Percentiles rank a stretch among this genome's conserved stretches.
Evolutionary conservation across 2,797 vertebrate genomes (phyloP).

Genomic region (Melanotaenia boesemani): DNA sequence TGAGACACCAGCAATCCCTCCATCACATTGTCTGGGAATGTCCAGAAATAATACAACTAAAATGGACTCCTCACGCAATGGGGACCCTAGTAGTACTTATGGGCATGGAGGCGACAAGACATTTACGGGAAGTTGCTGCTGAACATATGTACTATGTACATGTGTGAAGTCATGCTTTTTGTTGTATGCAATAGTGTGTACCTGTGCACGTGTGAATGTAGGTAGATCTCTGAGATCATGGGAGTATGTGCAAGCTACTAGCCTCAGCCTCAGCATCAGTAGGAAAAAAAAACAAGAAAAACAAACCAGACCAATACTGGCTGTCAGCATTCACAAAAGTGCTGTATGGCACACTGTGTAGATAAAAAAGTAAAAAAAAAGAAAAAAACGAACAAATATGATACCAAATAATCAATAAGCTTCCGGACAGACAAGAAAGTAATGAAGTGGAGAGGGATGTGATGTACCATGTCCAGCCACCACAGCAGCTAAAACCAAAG

Average conservation of each 20-base stretch:
- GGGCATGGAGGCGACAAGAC: constrained; percentile 57
- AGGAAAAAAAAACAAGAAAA: no score
- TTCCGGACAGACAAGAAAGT: no score
- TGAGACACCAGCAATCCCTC: constrained; percentile 58
- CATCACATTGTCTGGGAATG: constrained; percentile 76
- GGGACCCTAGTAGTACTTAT: constrained; percentile 66
- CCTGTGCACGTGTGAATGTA: constrained; percentile 54
- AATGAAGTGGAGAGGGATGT: no score
- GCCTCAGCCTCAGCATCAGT: no score
- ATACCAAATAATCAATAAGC: no score
- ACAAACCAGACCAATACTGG: no score
- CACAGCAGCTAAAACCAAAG: no score
- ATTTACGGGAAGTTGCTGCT: constrained; percentile 50
- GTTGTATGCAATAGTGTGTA: constrained; percentile 46
- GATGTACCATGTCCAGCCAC: no score
- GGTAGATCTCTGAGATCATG: constrained; percentile 65
- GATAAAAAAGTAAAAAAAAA: no score
- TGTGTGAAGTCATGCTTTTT: constrained; percentile 66
- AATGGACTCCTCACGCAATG: constrained; percentile 64
- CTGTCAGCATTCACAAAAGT: no score
- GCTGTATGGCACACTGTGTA: no score
- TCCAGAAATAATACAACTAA: constrained; percentile 58
- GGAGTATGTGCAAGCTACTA: constrained; percentile 36
- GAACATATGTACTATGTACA: constrained; percentile 28
- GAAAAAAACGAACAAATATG: no score